Percentiles rank a stretch among this genome's conserved stretches.
Evolutionary conservation across 2,888 invertebrate genomes (phyloP).

Genomic region (Tinea trinotella): DNA sequence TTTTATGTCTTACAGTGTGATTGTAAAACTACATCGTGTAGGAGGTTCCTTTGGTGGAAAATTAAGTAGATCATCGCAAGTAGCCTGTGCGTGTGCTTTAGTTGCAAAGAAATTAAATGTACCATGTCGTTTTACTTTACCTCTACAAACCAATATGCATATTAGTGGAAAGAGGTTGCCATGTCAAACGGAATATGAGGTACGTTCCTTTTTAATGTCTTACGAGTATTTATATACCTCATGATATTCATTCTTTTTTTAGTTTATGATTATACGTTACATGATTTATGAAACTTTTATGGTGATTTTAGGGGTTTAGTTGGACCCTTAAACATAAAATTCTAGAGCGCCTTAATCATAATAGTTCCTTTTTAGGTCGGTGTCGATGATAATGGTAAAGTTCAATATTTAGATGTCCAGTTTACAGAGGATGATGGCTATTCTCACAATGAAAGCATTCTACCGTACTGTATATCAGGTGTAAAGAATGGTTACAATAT

Average conservation of each 20-base stretch:
- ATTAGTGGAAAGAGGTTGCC: conserved; percentile 70
- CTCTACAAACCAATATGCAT: conserved; percentile 75
- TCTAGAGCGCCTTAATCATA: too few relatives aligned
- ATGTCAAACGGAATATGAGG: conserved; percentile 71
- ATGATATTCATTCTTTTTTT: too few relatives aligned
- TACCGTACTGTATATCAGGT: conserved; percentile 38
- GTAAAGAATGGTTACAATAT: conserved; percentile 70
- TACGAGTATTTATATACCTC: too few relatives aligned
- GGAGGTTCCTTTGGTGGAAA: conserved; percentile 79
- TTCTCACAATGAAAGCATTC: conserved; percentile 60
- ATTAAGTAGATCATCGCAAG: conserved; percentile 69
- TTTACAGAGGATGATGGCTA: conserved; percentile 65
- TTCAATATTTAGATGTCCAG: conserved; percentile 73
- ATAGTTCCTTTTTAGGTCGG: conserved; percentile 67
- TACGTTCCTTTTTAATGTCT: too few relatives aligned
- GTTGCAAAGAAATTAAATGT: conserved; percentile 68
- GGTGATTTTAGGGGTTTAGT: too few relatives aligned
- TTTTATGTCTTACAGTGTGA: conserved; percentile 53
- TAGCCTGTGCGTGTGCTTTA: conserved; percentile 74
- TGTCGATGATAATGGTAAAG: conserved; percentile 74
- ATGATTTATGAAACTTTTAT: too few relatives aligned
- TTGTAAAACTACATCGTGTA: conserved; percentile 72
- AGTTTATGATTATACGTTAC: too few relatives aligned
- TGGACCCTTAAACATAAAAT: too few relatives aligned
- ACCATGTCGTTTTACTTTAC: conserved; percentile 74